A percentile compares a stretch with the other conserved stretches of the same genome.
phyloP scores from a whole-genome alignment of 2,797 vertebrate genomes.

The Chromobotia macracanthus region DNA sequence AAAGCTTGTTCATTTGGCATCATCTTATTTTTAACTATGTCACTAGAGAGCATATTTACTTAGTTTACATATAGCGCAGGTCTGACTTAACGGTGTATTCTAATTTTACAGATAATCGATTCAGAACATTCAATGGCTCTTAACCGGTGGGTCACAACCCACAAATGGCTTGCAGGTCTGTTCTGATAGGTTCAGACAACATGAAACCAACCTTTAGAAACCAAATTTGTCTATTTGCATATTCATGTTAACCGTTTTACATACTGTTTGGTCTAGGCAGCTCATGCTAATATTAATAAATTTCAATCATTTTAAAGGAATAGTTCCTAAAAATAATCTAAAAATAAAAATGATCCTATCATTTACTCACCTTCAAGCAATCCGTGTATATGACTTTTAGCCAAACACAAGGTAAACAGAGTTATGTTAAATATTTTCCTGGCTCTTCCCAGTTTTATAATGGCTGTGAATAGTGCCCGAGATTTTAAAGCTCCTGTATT shows the following conservation, averaged over 20 bases:
- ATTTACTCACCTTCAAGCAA: too few relatives aligned
- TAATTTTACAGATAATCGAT: slow-evolving; percentile 8
- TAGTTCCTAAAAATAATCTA: too few relatives aligned
- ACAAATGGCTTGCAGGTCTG: background rate
- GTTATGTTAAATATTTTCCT: too few relatives aligned
- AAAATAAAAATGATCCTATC: too few relatives aligned
- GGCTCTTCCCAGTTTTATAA: too few relatives aligned
- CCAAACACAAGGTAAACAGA: too few relatives aligned
- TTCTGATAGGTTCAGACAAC: background rate
- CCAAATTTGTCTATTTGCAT: too few relatives aligned
- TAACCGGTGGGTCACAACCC: background rate
- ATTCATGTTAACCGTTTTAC: background rate
- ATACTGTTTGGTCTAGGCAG: background rate
- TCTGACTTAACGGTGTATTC: slow-evolving; percentile 3
- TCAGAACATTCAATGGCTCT: background rate
- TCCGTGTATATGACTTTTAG: too few relatives aligned
- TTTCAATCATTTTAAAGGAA: background rate
- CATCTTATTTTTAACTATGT: background rate
- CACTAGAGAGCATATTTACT: background rate
- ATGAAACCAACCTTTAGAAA: too few relatives aligned
- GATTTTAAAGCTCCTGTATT: too few relatives aligned
- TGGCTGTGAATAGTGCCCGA: too few relatives aligned
- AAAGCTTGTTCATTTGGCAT: background rate
- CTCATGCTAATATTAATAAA: background rate
- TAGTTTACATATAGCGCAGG: background rate